Evolutionary conservation across 2,113 vertebrate species (phyloP).

Genomic region (Toxotes jaculatrix): DNA sequence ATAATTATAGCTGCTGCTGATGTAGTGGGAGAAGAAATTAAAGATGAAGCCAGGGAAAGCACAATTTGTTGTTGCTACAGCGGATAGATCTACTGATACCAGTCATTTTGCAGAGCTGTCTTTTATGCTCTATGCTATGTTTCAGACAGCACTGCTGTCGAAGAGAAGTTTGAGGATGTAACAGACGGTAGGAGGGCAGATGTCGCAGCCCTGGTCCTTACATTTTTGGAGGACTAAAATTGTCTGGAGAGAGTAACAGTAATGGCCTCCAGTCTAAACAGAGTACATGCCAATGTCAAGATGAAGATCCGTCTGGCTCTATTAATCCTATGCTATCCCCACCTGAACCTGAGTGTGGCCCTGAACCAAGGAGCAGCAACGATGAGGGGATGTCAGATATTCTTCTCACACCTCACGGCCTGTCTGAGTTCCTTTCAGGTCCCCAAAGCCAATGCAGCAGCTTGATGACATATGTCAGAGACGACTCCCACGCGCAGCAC

Average conservation of each 20-base stretch:
- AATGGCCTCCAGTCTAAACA: conserved; percentile 36
- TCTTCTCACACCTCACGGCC: conserved; percentile 49
- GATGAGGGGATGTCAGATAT: conserved; percentile 53
- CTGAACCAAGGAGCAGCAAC: conserved; percentile 30
- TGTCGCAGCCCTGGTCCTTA: conserved; percentile 9
- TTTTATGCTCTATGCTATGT: neutral
- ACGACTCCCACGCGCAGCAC: conserved; percentile 30
- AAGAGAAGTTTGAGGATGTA: neutral
- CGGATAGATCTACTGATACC: neutral
- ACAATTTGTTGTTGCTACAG: neutral
- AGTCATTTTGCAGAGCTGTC: conserved; percentile 5
- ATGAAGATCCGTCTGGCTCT: conserved; percentile 26
- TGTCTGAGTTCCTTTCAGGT: conserved; percentile 39
- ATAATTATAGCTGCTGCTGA: conserved; percentile 21
- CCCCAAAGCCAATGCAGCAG: conserved; percentile 42
- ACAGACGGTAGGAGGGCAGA: neutral
- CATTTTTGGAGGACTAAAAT: conserved; percentile 36
- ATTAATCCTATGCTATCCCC: conserved; percentile 15
- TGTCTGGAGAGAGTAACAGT: conserved; percentile 11
- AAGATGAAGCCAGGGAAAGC: neutral
- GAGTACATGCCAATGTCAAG: conserved; percentile 44
- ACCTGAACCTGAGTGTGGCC: conserved; percentile 40
- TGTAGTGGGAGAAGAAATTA: neutral
- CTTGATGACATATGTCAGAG: conserved; percentile 60
- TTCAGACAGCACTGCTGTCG: neutral